These are phyloP conservation scores for Trialeurodes vaporariorum DNA, from an alignment of 1,140 invertebrate species.

Conservation along the genomic window DNA sequence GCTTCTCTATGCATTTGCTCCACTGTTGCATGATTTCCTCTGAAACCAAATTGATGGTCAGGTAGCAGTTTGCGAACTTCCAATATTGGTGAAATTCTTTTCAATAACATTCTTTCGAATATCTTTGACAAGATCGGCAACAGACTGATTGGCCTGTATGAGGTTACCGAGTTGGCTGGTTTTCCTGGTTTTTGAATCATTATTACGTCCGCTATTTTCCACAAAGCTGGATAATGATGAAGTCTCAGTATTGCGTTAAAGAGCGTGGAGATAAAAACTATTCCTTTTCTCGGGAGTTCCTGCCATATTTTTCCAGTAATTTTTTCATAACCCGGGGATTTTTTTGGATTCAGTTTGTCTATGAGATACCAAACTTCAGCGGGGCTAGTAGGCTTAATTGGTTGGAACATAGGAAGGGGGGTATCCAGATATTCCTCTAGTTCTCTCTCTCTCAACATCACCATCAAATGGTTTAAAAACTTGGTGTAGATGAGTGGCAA, in stretches of 20 bases:
- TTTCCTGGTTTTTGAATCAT: constrained; percentile 28
- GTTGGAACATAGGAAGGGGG: background rate
- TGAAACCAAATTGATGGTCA: constrained; percentile 8
- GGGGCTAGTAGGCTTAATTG: constrained; percentile 1
- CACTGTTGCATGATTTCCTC: constrained; percentile 12
- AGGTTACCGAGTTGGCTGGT: constrained; percentile 23
- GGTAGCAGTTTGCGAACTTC: constrained; percentile 12
- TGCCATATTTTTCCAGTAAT: constrained; percentile 3
- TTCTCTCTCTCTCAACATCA: no score
- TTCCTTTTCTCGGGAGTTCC: constrained; percentile 7
- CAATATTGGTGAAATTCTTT: constrained; percentile 11
- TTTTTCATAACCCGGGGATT: background rate
- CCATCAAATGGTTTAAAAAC: constrained; percentile 4
- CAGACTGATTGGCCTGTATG: constrained; percentile 32
- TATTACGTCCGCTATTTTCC: constrained; percentile 29
- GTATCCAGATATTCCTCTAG: constrained; percentile 2
- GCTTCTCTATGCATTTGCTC: constrained; percentile 13
- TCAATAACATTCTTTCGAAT: constrained; percentile 26
- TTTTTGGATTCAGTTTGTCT: background rate
- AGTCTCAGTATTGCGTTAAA: constrained; percentile 11
- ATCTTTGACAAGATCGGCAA: constrained; percentile 28
- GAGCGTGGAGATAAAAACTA: background rate
- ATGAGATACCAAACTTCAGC: constrained; percentile 1
- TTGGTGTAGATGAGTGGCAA: constrained; percentile 3
- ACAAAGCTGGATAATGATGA: constrained; percentile 15